phyloP scores from a whole-genome alignment of 2,113 vertebrate species.

The Catharus minimus region DNA sequence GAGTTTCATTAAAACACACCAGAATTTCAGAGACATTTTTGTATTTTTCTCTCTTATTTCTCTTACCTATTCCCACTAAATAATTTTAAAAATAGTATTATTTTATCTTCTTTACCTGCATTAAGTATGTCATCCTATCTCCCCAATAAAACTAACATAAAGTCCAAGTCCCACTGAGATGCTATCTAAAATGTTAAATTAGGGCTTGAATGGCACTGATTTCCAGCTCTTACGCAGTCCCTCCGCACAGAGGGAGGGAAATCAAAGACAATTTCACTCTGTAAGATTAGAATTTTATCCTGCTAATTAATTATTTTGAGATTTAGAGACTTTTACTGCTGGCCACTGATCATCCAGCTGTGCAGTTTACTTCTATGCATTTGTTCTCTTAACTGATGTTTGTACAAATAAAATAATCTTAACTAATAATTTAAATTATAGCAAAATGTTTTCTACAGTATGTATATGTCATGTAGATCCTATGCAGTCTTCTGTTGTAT shows the following conservation, averaged over 20 bases:
- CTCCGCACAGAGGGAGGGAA: not conserved
- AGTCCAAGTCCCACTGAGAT: not conserved
- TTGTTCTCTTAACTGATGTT: not conserved
- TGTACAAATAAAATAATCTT: not conserved
- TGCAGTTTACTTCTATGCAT: not conserved
- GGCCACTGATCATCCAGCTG: not conserved
- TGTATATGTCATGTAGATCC: not conserved
- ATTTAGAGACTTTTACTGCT: slow-evolving; percentile 17
- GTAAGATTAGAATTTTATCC: slow-evolving; percentile 3
- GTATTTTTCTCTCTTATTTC: not conserved
- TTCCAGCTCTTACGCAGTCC: not conserved
- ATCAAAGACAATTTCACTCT: not conserved
- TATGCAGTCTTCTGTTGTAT: not conserved
- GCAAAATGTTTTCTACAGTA: not conserved
- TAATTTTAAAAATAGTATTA: accelerated
- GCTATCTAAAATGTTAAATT: slow-evolving; percentile 10
- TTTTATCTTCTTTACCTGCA: not conserved
- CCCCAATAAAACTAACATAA: not conserved
- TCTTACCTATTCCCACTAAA: not conserved
- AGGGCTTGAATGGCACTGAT: not conserved
- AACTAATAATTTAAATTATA: not conserved
- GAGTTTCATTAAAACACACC: not conserved
- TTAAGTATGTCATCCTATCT: not conserved
- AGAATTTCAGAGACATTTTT: not conserved
- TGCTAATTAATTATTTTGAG: slow-evolving; percentile 26